phyloP scores from a whole-genome alignment of 2,888 invertebrate species.

The Drosophila eohydei region DNA sequence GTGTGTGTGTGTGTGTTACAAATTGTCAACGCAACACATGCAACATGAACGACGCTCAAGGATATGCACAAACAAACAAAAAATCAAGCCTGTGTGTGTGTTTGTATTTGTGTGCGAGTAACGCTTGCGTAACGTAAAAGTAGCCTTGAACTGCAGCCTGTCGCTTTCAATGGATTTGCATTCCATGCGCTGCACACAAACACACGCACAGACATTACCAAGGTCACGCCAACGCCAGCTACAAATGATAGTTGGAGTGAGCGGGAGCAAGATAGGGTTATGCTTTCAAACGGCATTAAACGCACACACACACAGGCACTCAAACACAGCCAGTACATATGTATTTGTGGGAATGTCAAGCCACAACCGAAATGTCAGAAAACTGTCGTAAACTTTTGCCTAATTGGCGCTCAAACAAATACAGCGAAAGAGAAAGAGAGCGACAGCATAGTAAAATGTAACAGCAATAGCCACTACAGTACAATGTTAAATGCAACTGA shows the following conservation, averaged over 20 bases:
- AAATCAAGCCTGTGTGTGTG: constrained; percentile 20
- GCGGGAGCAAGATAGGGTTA: constrained; percentile 7
- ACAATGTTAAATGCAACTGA: constrained; percentile 32
- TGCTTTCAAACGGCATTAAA: constrained; percentile 12
- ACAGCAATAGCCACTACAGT: not conserved
- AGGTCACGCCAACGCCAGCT: constrained; percentile 50
- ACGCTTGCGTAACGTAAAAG: constrained; percentile 79
- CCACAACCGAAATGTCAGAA: constrained; percentile 63
- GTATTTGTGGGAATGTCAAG: constrained; percentile 39
- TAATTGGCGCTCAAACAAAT: constrained; percentile 63
- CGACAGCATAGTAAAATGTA: constrained; percentile 3
- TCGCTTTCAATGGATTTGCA: constrained; percentile 81
- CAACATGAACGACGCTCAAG: constrained; percentile 67
- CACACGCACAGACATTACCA: constrained; percentile 28
- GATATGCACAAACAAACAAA: constrained; percentile 52
- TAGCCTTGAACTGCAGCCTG: constrained; percentile 80
- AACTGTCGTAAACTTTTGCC: constrained; percentile 60
- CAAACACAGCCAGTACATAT: not conserved
- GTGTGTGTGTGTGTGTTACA: constrained; percentile 4
- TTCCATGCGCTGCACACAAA: constrained; percentile 60
- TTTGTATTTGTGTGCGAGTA: constrained; percentile 48
- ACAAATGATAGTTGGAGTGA: constrained; percentile 48
- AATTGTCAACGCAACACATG: constrained; percentile 71
- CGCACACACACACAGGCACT: constrained; percentile 14
- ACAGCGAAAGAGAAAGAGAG: constrained; percentile 27